Conservation (phyloP, 2,888 invertebrate species). For the Cheilosia grossa region DNA sequence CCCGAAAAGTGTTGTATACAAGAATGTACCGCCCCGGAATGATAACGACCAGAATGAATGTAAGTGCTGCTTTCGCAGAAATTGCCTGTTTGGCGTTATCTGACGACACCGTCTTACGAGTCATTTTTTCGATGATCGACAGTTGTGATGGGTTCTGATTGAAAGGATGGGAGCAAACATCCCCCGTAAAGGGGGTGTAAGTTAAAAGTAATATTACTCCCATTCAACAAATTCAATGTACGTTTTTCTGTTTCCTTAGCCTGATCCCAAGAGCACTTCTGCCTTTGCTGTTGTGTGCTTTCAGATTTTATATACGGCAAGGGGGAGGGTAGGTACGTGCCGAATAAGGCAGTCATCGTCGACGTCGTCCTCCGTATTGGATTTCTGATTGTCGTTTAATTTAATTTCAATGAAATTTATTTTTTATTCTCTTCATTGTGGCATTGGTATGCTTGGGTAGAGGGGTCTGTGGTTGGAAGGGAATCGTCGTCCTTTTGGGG, state of each 20-base stretch:
- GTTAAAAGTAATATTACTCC: conserved; percentile 14
- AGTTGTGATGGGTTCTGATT: conserved; percentile 23
- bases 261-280: conserved; percentile 38
- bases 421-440: conserved; percentile 33
- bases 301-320: neutral
- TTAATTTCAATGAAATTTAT: conserved; percentile 64
- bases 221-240: conserved; percentile 44
- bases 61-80: conserved; percentile 8
- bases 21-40: neutral
- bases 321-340: conserved; percentile 29
- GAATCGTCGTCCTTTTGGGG: conserved; percentile 21
- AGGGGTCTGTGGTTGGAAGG: conserved; percentile 10
- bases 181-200: neutral
- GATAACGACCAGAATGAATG: conserved; percentile 35
- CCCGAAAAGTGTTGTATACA: neutral
- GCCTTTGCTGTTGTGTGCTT: conserved; percentile 9
- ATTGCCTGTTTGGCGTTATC: conserved; percentile 40
- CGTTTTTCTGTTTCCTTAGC: conserved; percentile 42
- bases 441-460: conserved; percentile 5
- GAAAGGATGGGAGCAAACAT: conserved; percentile 33
- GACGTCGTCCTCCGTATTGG: conserved; percentile 24
- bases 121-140: conserved; percentile 15
- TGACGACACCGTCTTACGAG: neutral
- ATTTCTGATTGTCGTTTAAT: conserved; percentile 67
- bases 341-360: conserved; percentile 24